A percentile compares a stretch with the other conserved stretches of the same genome.
These are phyloP conservation scores for Brachionus angularis DNA, from an alignment of 1,140 invertebrate genomes.

Conservation along the genomic window DNA sequence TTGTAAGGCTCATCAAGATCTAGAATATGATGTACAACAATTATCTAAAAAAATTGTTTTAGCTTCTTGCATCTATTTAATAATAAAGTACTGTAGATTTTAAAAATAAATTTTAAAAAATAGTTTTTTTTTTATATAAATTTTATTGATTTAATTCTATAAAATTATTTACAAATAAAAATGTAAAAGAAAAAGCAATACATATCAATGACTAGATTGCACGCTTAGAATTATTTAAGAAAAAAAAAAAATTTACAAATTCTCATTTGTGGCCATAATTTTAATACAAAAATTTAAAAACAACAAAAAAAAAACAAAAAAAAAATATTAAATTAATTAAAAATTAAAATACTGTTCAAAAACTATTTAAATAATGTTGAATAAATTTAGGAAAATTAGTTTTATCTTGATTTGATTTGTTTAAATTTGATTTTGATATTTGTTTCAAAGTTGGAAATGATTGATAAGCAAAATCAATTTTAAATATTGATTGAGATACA, in stretches of 20 bases:
- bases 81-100: too few relatives aligned
- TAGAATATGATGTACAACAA: too few relatives aligned
- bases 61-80: too few relatives aligned
- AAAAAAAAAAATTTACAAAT: constrained; percentile 4
- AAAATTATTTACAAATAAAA: too few relatives aligned
- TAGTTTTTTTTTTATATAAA: too few relatives aligned
- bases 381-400: background rate
- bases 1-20: too few relatives aligned
- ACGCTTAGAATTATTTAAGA: background rate
- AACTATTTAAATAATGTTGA: background rate
- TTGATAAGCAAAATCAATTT: background rate
- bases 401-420: too few relatives aligned
- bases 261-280: background rate
- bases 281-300: background rate
- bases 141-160: too few relatives aligned
- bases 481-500: background rate
- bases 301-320: background rate
- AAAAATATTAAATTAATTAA: constrained; percentile 1
- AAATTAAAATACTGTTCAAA: too few relatives aligned
- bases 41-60: too few relatives aligned
- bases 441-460: constrained; percentile 11
- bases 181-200: too few relatives aligned
- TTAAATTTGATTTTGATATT: constrained; percentile 19
- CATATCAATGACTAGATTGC: constrained; percentile 30
- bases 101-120: too few relatives aligned